Evolutionary conservation across 2,113 vertebrate genomes (phyloP).

Genomic region (Chiloscyllium plagiosum): DNA sequence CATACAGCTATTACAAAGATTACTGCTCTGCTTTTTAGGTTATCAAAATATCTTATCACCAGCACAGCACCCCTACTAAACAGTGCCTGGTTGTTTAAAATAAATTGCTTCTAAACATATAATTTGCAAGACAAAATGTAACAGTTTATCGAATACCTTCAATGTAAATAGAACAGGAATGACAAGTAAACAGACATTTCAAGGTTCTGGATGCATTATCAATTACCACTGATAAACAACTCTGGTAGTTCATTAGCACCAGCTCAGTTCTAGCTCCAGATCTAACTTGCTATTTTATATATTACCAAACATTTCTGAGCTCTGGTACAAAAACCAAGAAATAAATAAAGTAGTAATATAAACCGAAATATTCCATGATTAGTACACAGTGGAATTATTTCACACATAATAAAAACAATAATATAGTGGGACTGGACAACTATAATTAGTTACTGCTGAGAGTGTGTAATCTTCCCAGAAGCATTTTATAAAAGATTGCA

Average conservation of each 20-base stretch:
- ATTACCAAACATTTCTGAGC: background rate
- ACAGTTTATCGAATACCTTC: background rate
- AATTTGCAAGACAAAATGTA: background rate
- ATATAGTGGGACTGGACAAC: background rate
- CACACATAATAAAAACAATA: background rate
- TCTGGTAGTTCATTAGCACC: background rate
- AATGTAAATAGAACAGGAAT: background rate
- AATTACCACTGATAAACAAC: background rate
- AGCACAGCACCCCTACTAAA: background rate
- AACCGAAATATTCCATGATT: background rate
- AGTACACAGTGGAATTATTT: background rate
- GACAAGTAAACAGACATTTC: background rate
- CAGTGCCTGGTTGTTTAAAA: background rate
- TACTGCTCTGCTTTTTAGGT: background rate
- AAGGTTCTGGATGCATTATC: background rate
- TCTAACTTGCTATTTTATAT: background rate
- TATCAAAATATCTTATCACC: background rate
- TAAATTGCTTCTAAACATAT: background rate
- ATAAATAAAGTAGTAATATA: too few relatives aligned
- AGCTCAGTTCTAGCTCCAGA: background rate
- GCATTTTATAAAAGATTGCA: background rate
- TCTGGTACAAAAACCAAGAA: background rate
- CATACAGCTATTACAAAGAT: background rate
- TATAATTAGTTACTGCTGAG: background rate
- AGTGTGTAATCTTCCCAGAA: background rate